A percentile compares a stretch with the other conserved stretches of the same genome.
Evolutionary conservation across 2,797 vertebrate genomes (phyloP).

Genomic region (Anableps anableps): DNA sequence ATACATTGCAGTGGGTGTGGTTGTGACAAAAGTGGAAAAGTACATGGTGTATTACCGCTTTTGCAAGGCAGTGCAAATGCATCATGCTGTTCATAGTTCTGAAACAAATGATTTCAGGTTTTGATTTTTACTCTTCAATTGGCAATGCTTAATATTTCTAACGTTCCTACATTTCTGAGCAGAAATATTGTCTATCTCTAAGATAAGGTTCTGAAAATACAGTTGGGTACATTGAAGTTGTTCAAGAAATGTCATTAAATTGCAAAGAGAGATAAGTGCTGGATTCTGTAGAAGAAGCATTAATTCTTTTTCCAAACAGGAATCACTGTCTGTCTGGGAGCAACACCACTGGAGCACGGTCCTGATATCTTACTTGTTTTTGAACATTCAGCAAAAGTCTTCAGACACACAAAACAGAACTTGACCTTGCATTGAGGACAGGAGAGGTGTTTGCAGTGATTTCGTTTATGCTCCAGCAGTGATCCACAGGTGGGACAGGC

Average conservation of each 20-base stretch:
- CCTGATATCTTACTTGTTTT: background rate
- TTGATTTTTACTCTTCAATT: background rate
- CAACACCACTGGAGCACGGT: constrained; percentile 24
- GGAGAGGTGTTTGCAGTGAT: constrained; percentile 15
- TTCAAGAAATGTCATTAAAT: background rate
- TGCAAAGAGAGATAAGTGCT: background rate
- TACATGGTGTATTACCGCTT: background rate
- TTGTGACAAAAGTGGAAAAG: background rate
- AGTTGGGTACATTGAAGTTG: background rate
- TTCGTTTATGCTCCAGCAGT: constrained; percentile 39
- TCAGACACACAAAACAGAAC: constrained; percentile 71
- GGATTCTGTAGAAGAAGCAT: background rate
- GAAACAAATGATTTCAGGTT: background rate
- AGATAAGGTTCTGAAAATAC: background rate
- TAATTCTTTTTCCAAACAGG: constrained; percentile 12
- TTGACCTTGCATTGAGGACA: constrained; percentile 39
- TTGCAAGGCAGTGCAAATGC: background rate
- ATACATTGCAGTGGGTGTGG: background rate
- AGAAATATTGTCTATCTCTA: background rate
- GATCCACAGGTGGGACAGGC: constrained; percentile 61
- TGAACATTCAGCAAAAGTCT: constrained; percentile 7
- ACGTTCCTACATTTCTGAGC: background rate
- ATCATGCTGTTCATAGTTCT: background rate
- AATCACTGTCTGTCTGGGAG: constrained; percentile 43
- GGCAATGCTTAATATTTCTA: background rate